Conservation (phyloP, 2,888 invertebrate species). For the Euclidia mi region DNA sequence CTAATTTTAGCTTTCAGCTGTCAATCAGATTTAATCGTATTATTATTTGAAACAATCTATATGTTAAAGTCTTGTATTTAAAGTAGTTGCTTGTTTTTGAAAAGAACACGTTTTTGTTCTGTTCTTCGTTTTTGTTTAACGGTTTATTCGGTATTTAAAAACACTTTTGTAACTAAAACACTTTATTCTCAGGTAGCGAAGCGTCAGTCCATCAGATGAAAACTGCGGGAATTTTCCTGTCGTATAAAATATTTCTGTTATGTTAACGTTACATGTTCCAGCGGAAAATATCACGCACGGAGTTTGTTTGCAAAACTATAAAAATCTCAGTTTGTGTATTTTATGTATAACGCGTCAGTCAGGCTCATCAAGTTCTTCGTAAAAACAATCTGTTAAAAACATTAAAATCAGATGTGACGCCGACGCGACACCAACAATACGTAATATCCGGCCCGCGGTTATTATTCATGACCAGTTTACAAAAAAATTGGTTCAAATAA, state of each 20-base stretch:
- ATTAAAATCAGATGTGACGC: conserved; percentile 39
- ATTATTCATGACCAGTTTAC: conserved; percentile 47
- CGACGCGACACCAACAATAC: conserved; percentile 44
- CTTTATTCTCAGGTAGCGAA: too few relatives aligned
- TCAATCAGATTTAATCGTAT: background rate
- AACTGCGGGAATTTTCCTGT: conserved; percentile 7
- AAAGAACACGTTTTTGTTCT: background rate
- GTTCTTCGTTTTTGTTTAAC: background rate
- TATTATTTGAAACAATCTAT: too few relatives aligned
- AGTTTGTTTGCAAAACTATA: conserved; percentile 52
- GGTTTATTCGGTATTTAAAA: background rate
- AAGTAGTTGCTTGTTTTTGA: too few relatives aligned
- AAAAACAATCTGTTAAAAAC: conserved; percentile 43
- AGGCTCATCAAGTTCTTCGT: conserved; percentile 30
- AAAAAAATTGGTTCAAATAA: too few relatives aligned
- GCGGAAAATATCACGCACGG: conserved; percentile 18
- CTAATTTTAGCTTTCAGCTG: background rate
- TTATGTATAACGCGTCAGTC: conserved; percentile 48
- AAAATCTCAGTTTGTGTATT: conserved; percentile 41
- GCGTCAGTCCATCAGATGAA: background rate
- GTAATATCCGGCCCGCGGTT: conserved; percentile 64
- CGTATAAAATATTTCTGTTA: conserved; percentile 32
- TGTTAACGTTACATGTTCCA: conserved; percentile 19
- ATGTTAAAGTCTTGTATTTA: too few relatives aligned
- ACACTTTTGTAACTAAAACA: background rate